These are phyloP conservation scores for Nymphalis c-album DNA, from an alignment of 2,888 invertebrate genomes.

Conservation along the genomic window DNA sequence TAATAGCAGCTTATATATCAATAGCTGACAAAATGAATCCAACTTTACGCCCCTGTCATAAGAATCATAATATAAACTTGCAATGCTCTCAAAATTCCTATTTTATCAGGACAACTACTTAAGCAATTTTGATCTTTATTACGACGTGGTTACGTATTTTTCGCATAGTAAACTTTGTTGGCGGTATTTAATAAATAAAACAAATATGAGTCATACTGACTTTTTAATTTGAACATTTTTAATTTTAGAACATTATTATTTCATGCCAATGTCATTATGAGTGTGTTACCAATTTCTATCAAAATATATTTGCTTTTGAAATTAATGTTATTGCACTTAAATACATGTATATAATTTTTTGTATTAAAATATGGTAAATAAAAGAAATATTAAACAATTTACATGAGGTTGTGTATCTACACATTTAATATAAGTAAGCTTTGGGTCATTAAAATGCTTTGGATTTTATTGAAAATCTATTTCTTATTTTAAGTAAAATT, in stretches of 20 bases:
- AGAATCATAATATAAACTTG: neutral
- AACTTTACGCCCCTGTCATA: slow-evolving; percentile 20
- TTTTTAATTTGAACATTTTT: neutral
- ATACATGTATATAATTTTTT: neutral
- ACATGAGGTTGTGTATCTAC: neutral
- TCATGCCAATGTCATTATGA: no score
- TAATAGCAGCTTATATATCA: slow-evolving; percentile 16
- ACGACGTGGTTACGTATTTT: neutral
- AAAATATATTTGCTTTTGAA: neutral
- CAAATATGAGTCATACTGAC: slow-evolving; percentile 1
- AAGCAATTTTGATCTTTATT: slow-evolving; percentile 2
- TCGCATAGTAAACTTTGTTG: neutral
- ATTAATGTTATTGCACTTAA: slow-evolving; percentile 2
- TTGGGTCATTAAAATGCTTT: slow-evolving; percentile 27
- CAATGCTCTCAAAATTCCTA: neutral
- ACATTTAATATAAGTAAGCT: slow-evolving; percentile 36
- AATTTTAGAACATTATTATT: neutral
- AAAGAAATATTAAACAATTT: neutral
- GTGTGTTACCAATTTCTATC: neutral
- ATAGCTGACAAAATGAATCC: neutral
- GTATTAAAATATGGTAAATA: neutral
- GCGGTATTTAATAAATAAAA: neutral
- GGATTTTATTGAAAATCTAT: slow-evolving; percentile 1
- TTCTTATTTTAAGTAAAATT: neutral
- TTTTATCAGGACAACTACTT: neutral